phyloP scores from a whole-genome alignment of 1,140 invertebrate species.

The Drosophila funebris region DNA sequence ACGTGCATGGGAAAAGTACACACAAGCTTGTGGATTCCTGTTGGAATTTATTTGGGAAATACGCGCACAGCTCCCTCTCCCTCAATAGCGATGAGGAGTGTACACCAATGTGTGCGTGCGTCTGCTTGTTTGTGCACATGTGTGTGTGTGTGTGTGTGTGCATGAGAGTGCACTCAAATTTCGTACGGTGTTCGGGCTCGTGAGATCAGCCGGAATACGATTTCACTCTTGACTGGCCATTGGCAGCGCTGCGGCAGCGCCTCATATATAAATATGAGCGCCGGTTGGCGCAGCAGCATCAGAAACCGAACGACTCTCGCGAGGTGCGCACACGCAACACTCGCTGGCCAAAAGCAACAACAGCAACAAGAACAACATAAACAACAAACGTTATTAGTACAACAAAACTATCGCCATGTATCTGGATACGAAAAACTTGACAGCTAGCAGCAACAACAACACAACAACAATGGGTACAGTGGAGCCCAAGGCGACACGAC shows the following conservation, averaged over 20 bases:
- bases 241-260: constrained; percentile 67
- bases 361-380: constrained; percentile 8
- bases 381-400: constrained; percentile 44
- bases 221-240: constrained; percentile 79
- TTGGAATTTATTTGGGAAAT: constrained; percentile 83
- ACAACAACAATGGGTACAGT: constrained; percentile 21
- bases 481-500: constrained; percentile 33
- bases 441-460: constrained; percentile 36
- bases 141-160: constrained; percentile 48
- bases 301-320: constrained; percentile 80
- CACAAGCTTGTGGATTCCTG: constrained; percentile 79
- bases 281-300: constrained; percentile 77
- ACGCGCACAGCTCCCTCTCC: constrained; percentile 51
- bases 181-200: constrained; percentile 75
- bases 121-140: constrained; percentile 12
- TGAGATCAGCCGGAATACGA: constrained; percentile 78
- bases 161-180: constrained; percentile 79
- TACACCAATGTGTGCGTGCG: constrained; percentile 29
- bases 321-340: constrained; percentile 80
- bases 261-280: constrained; percentile 82
- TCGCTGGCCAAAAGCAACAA: constrained; percentile 37
- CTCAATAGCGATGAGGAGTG: constrained; percentile 22
- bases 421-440: constrained; percentile 79
- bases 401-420: constrained; percentile 63
- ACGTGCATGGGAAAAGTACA: constrained; percentile 82